Conservation (phyloP, 2,888 invertebrate genomes). For the Bibio marci region DNA sequence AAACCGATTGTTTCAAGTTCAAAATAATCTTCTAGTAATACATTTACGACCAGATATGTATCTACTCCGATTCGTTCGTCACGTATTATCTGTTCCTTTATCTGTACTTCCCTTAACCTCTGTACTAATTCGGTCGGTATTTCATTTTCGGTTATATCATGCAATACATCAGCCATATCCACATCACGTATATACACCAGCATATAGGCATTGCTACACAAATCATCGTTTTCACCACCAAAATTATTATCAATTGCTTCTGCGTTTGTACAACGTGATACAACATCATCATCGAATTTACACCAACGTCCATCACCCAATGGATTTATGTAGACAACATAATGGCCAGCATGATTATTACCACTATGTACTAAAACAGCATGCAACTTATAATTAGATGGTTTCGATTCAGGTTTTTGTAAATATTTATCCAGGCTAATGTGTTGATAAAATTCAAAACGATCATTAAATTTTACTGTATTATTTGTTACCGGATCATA, state of each 20-base stretch:
- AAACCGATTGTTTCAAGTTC: conserved; percentile 90
- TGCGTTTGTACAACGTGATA: conserved; percentile 83
- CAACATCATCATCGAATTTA: conserved; percentile 99
- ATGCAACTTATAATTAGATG: conserved; percentile 73
- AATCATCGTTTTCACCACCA: conserved; percentile 89
- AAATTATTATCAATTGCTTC: conserved; percentile 97
- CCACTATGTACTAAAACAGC: conserved; percentile 98
- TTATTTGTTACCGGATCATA: conserved; percentile 96
- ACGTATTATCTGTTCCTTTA: conserved; percentile 75
- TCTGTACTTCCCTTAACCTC: conserved; percentile 78
- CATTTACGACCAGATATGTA: conserved; percentile 44
- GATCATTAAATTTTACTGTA: conserved; percentile 89
- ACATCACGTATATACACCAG: conserved; percentile 94
- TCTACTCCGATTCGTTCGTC: conserved; percentile 49
- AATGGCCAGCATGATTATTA: conserved; percentile 98
- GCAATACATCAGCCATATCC: conserved; percentile 67
- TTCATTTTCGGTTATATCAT: conserved; percentile 79
- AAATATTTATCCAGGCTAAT: conserved; percentile 78
- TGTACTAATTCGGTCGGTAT: conserved; percentile 84
- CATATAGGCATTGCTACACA: conserved; percentile 98
- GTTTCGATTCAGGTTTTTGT: conserved; percentile 57
- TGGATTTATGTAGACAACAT: conserved; percentile 98
- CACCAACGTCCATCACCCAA: conserved; percentile 78
- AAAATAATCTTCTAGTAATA: conserved; percentile 73
- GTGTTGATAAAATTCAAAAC: conserved; percentile 91